Conservation (phyloP, 1,140 invertebrate species). For the Battus philenor region DNA sequence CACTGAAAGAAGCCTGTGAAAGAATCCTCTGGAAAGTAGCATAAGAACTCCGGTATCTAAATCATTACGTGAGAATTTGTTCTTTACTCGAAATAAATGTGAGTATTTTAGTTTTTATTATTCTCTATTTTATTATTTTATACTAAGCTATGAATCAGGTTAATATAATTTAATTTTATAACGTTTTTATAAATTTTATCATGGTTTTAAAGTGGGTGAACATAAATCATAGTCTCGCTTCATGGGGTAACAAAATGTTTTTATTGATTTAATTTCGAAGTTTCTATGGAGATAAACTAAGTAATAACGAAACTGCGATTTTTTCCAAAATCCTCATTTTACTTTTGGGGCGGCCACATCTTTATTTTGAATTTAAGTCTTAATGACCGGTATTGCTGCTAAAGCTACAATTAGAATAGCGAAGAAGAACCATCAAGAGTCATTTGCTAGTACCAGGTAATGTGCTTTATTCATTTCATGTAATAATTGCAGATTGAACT, state of each 20-base stretch:
- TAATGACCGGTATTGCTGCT: constrained; percentile 70
- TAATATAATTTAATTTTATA: constrained; percentile 19
- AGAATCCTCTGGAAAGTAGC: constrained; percentile 74
- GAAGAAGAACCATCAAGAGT: constrained; percentile 40
- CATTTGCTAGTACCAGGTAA: constrained; percentile 34
- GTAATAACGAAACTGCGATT: constrained; percentile 22
- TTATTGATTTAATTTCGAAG: constrained; percentile 61
- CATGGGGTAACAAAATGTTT: constrained; percentile 38
- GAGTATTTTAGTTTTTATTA: constrained; percentile 48
- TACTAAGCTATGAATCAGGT: constrained; percentile 15
- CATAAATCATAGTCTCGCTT: constrained; percentile 6
- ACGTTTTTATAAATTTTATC: constrained; percentile 21
- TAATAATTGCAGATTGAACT: neutral
- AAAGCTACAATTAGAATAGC: constrained; percentile 65
- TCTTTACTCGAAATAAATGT: constrained; percentile 62
- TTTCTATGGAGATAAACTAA: constrained; percentile 60
- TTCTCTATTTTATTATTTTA: constrained; percentile 20
- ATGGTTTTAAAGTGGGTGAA: constrained; percentile 1
- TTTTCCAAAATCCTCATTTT: constrained; percentile 8
- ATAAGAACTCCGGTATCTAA: constrained; percentile 73
- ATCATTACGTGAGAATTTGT: constrained; percentile 71
- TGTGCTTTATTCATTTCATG: neutral
- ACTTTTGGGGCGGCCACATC: neutral
- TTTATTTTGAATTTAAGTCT: constrained; percentile 18
- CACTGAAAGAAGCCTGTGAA: constrained; percentile 71